Conservation (phyloP, 2,888 invertebrate species). For the Himalopsyche anomala region DNA sequence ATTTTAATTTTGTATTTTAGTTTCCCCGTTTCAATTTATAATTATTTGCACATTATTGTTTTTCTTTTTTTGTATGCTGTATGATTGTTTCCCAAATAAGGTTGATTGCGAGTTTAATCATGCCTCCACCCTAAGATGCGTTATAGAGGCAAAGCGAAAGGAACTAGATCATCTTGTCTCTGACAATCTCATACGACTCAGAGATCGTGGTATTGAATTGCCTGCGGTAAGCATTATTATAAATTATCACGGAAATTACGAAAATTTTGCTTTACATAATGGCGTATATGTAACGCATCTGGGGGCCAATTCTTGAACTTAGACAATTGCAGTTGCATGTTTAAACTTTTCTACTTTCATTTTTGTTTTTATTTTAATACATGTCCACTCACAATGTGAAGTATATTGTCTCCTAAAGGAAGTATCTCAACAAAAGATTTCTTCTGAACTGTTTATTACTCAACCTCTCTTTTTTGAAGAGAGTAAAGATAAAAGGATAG, state of each 20-base stretch:
- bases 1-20: constrained; percentile 64
- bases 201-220: constrained; percentile 74
- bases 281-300: not conserved
- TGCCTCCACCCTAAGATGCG: constrained; percentile 77
- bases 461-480: too few relatives aligned
- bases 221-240: constrained; percentile 72
- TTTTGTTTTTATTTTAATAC: too few relatives aligned
- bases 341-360: too few relatives aligned
- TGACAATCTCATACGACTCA: constrained; percentile 74
- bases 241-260: not conserved
- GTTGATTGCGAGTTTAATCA: constrained; percentile 82
- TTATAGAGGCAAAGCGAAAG: constrained; percentile 76
- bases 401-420: too few relatives aligned
- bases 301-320: too few relatives aligned
- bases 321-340: too few relatives aligned
- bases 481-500: too few relatives aligned
- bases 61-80: constrained; percentile 67
- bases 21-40: constrained; percentile 65
- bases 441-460: too few relatives aligned
- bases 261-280: not conserved
- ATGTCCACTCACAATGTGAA: too few relatives aligned
- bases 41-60: constrained; percentile 63
- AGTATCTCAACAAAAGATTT: too few relatives aligned
- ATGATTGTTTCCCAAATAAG: constrained; percentile 72
- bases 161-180: constrained; percentile 76